Conservation (phyloP, 2,888 invertebrate species). For the Drosophila mimetica region DNA sequence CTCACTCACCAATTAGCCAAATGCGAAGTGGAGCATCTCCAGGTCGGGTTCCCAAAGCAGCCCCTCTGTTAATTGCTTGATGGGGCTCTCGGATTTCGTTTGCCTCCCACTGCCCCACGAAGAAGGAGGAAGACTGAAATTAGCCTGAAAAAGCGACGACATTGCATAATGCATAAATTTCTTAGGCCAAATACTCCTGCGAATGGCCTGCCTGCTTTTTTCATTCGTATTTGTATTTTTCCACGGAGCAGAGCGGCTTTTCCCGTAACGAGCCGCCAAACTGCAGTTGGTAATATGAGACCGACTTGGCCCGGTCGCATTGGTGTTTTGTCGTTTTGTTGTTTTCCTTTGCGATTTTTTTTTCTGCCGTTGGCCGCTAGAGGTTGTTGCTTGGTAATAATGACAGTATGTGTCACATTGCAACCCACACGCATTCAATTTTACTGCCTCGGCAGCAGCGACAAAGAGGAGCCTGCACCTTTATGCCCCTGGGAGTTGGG, state of each 20-base stretch:
- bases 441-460: constrained; percentile 53
- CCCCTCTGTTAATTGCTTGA: constrained; percentile 24
- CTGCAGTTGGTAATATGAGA: constrained; percentile 70
- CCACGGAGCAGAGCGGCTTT: constrained; percentile 49
- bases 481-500: constrained; percentile 59
- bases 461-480: constrained; percentile 52
- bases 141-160: constrained; percentile 37
- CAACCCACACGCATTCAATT: constrained; percentile 83
- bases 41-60: background rate
- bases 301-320: constrained; percentile 36
- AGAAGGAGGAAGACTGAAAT: constrained; percentile 25
- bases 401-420: constrained; percentile 82
- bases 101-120: constrained; percentile 4
- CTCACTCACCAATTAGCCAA: constrained; percentile 9
- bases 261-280: constrained; percentile 75
- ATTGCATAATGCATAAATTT: constrained; percentile 71
- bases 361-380: constrained; percentile 56
- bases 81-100: constrained; percentile 15
- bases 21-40: background rate
- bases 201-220: constrained; percentile 17
- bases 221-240: background rate
- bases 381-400: constrained; percentile 80
- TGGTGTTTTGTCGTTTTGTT: constrained; percentile 36
- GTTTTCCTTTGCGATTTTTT: constrained; percentile 27
- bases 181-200: constrained; percentile 36